Evolutionary conservation across 2,113 vertebrate species (phyloP).

Genomic region (Empidonax alnorum): DNA sequence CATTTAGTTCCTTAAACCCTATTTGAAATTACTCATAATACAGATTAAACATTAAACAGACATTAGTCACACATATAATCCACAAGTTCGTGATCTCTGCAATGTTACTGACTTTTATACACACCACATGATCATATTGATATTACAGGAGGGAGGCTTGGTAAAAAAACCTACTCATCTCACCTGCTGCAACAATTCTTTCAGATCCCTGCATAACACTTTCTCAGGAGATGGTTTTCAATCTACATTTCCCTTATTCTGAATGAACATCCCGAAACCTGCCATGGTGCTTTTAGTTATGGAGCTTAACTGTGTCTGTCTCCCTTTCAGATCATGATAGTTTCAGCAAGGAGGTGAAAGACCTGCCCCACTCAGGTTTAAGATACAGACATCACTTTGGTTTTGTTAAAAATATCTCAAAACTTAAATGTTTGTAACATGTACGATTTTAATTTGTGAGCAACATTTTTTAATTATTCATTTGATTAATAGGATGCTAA

Average conservation of each 20-base stretch:
- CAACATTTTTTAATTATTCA: fast-evolving
- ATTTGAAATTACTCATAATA: not conserved
- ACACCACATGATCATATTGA: not conserved
- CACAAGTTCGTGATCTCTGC: not conserved
- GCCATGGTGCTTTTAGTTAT: not conserved
- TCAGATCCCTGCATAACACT: not conserved
- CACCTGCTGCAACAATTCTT: not conserved
- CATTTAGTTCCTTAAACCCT: not conserved
- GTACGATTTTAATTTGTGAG: not conserved
- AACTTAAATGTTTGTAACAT: not conserved
- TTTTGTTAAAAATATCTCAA: not conserved
- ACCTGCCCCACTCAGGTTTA: not conserved
- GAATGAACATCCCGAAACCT: not conserved
- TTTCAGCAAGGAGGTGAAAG: not conserved
- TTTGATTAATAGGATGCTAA: not conserved
- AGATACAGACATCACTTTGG: not conserved
- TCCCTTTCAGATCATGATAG: not conserved
- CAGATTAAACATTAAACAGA: conserved; percentile 57
- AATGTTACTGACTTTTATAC: not conserved
- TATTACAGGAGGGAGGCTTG: not conserved
- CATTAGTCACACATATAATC: not conserved
- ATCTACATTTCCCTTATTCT: not conserved
- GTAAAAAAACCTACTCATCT: not conserved
- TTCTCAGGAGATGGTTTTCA: not conserved
- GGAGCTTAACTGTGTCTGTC: not conserved